A percentile compares a stretch with the other conserved stretches of the same genome.
Conservation (phyloP, 2,888 invertebrate species). For the Sarcophaga carnaria region DNA sequence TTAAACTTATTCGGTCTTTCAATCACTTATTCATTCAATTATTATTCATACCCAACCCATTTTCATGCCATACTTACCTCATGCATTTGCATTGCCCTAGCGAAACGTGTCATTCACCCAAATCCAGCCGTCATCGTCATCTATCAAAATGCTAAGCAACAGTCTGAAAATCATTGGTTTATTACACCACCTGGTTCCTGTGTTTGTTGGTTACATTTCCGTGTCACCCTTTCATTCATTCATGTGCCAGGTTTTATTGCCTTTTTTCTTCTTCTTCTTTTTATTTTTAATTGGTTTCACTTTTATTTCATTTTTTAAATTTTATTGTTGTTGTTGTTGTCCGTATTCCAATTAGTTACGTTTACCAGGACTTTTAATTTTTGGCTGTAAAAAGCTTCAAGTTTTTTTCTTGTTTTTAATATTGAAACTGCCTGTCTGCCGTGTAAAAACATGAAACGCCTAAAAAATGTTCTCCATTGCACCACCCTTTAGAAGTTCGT, state of each 20-base stretch:
- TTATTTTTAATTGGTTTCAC: no score
- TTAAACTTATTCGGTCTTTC: neutral
- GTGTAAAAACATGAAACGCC: no score
- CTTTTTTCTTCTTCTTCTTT: no score
- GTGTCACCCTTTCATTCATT: slow-evolving; percentile 56
- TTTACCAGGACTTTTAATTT: slow-evolving; percentile 25
- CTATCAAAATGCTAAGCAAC: slow-evolving; percentile 35
- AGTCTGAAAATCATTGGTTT: slow-evolving; percentile 41
- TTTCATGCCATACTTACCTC: neutral
- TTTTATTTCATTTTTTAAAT: neutral
- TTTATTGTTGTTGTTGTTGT: slow-evolving; percentile 6
- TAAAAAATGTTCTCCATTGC: no score
- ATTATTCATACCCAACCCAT: neutral
- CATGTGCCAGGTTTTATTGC: slow-evolving; percentile 12
- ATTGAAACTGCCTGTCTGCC: no score
- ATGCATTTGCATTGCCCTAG: neutral
- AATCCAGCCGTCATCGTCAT: neutral
- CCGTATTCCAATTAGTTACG: slow-evolving; percentile 33
- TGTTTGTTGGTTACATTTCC: slow-evolving; percentile 63
- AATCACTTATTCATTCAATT: no score
- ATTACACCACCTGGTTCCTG: slow-evolving; percentile 63
- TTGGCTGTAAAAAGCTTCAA: neutral
- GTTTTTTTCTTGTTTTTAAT: neutral
- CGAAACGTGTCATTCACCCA: slow-evolving; percentile 11
- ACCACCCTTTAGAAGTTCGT: no score